Conservation (phyloP, 2,888 invertebrate species). For the Athrips mouffetella region DNA sequence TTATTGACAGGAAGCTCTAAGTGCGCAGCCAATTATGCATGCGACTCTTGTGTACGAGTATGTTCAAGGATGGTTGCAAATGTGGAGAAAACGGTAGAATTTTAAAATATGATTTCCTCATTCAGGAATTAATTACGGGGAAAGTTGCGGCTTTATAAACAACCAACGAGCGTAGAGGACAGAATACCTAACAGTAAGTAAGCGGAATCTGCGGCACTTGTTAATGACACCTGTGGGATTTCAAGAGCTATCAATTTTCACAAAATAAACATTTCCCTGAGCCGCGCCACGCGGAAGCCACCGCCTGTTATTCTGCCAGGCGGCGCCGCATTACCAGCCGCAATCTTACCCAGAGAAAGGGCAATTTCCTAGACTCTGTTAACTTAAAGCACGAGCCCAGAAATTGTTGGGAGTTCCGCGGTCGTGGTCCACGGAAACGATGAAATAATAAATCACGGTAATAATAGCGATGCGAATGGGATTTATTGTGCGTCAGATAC, state of each 20-base stretch:
- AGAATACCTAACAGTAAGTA: conserved; percentile 18
- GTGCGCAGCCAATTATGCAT: not conserved
- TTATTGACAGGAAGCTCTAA: conserved; percentile 3
- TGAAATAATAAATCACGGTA: conserved; percentile 64
- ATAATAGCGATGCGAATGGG: conserved; percentile 41
- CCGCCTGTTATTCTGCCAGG: conserved; percentile 60
- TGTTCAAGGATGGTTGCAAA: not conserved
- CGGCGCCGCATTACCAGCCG: conserved; percentile 57
- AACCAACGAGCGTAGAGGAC: conserved; percentile 6
- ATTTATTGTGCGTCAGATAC: conserved; percentile 33
- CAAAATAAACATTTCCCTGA: conserved; percentile 66
- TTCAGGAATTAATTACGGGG: conserved; percentile 4
- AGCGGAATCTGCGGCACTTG: conserved; percentile 35
- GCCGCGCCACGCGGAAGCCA: conserved; percentile 66
- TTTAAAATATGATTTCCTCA: not conserved
- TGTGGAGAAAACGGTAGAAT: not conserved
- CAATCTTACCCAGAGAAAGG: conserved; percentile 63
- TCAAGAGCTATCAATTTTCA: conserved; percentile 58
- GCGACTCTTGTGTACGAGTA: not conserved
- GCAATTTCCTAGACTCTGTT: conserved; percentile 67
- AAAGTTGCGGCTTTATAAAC: conserved; percentile 20
- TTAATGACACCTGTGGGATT: conserved; percentile 50
- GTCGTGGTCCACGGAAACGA: conserved; percentile 57
- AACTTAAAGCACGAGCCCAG: conserved; percentile 60
- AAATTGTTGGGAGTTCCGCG: conserved; percentile 52